These are phyloP conservation scores for Butorides virescens DNA, from an alignment of 2,113 vertebrate species.

Conservation along the genomic window DNA sequence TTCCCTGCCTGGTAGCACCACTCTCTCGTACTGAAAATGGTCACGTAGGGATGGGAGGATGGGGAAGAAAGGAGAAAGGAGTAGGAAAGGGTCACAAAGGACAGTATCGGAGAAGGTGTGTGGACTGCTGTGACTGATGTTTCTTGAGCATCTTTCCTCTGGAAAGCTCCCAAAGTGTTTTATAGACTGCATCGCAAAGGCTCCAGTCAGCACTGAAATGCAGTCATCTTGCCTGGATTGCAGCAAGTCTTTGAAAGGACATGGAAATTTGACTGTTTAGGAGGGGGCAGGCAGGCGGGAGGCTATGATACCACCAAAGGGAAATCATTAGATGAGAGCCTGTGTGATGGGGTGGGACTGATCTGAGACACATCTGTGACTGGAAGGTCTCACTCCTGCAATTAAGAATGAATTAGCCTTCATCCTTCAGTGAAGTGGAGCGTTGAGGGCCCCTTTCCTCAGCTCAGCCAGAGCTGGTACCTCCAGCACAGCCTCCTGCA, in stretches of 20 bases:
- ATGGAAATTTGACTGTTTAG: neutral
- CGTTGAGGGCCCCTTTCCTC: neutral
- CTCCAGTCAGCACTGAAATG: constrained; percentile 40
- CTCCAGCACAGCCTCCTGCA: neutral
- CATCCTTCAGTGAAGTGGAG: neutral
- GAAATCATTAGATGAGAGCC: neutral
- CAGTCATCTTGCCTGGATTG: constrained; percentile 38
- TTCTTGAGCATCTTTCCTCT: constrained; percentile 16
- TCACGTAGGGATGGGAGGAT: neutral
- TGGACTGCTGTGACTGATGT: neutral
- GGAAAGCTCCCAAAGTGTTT: constrained; percentile 44
- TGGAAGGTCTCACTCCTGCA: neutral
- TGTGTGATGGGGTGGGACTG: neutral
- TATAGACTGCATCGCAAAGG: constrained; percentile 11
- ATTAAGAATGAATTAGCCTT: neutral
- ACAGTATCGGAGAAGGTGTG: neutral
- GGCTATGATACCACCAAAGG: neutral
- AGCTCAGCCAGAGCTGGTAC: neutral
- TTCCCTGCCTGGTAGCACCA: constrained; percentile 14
- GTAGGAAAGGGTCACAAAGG: neutral
- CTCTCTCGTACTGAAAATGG: neutral
- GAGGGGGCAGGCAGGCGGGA: neutral
- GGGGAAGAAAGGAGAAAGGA: neutral
- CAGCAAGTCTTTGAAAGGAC: constrained; percentile 41
- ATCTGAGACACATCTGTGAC: neutral